Conservation (phyloP, 2,797 vertebrate genomes). For the Phyllotis vaccarum region DNA sequence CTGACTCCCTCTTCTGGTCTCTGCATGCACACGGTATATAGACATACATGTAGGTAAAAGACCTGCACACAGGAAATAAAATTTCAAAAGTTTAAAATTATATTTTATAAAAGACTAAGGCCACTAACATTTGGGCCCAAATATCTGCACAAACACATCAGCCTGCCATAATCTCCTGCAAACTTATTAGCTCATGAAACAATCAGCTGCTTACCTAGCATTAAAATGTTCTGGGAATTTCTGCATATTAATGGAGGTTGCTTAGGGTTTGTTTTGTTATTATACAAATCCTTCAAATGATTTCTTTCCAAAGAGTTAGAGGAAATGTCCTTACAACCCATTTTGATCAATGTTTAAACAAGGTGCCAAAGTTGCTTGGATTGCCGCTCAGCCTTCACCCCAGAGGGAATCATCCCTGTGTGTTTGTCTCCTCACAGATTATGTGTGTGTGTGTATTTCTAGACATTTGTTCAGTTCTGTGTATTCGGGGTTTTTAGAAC, state of each 20-base stretch:
- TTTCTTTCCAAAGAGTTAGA: slow-evolving; percentile 40
- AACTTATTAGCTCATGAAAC: slow-evolving; percentile 19
- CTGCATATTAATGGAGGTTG: not conserved
- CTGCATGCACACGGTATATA: not conserved
- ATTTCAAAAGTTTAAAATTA: not conserved
- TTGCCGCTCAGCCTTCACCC: not conserved
- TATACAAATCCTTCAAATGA: slow-evolving; percentile 17
- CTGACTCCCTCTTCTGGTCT: not conserved
- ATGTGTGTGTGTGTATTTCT: slow-evolving; percentile 28
- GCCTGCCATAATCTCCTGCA: not conserved
- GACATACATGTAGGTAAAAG: not conserved
- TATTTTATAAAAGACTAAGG: not conserved
- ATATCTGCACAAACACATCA: slow-evolving; percentile 12
- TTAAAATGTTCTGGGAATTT: not conserved
- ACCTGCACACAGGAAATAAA: not conserved
- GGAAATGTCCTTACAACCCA: not conserved
- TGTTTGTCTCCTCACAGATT: slow-evolving; percentile 41
- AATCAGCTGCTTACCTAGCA: slow-evolving; percentile 15
- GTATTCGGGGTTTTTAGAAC: not conserved
- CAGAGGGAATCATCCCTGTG: slow-evolving; percentile 6
- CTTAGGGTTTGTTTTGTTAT: slow-evolving; percentile 42
- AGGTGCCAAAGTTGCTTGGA: slow-evolving; percentile 34
- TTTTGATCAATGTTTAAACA: slow-evolving; percentile 68
- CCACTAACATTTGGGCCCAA: slow-evolving; percentile 49
- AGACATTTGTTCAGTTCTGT: slow-evolving; percentile 26